A percentile compares a stretch with the other conserved stretches of the same genome.
Evolutionary conservation across 2,888 invertebrate genomes (phyloP).

Genomic region (Oscheius sp.): DNA sequence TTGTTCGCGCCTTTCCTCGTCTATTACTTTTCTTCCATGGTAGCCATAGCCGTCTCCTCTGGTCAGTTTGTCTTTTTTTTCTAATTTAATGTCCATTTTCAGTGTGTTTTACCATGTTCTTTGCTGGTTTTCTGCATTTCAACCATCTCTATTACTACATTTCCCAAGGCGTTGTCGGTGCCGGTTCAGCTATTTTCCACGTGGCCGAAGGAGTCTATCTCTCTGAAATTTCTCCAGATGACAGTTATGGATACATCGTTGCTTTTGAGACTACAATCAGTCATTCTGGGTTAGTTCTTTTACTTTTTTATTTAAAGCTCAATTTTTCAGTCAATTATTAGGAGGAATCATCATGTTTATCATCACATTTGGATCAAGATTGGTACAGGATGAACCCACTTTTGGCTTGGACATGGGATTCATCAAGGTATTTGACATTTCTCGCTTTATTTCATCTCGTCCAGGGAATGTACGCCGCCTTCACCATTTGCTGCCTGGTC

Average conservation of each 20-base stretch:
- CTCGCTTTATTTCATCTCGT: too few relatives aligned
- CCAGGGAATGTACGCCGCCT: not conserved
- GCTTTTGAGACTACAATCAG: not conserved
- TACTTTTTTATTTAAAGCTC: too few relatives aligned
- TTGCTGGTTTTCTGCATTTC: not conserved
- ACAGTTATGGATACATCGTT: not conserved
- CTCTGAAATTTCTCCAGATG: not conserved
- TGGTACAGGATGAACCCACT: not conserved
- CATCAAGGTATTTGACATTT: too few relatives aligned
- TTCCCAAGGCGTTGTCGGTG: not conserved
- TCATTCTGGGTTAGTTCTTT: not conserved
- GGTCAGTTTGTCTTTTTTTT: constrained; percentile 2
- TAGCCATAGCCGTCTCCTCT: not conserved
- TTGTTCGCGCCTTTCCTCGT: not conserved
- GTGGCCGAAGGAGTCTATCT: not conserved
- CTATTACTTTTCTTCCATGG: not conserved
- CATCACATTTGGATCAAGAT: not conserved
- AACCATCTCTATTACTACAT: not conserved
- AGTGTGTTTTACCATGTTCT: not conserved
- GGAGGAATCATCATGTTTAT: not conserved
- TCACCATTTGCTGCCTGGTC: not conserved
- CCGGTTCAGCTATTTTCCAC: not conserved
- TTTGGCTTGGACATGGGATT: too few relatives aligned
- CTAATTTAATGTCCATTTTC: not conserved
- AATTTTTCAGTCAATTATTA: not conserved